Percentiles rank a stretch among this genome's conserved stretches.
Evolutionary conservation across 2,888 invertebrate species (phyloP).

Genomic region (Trichacis sp.): DNA sequence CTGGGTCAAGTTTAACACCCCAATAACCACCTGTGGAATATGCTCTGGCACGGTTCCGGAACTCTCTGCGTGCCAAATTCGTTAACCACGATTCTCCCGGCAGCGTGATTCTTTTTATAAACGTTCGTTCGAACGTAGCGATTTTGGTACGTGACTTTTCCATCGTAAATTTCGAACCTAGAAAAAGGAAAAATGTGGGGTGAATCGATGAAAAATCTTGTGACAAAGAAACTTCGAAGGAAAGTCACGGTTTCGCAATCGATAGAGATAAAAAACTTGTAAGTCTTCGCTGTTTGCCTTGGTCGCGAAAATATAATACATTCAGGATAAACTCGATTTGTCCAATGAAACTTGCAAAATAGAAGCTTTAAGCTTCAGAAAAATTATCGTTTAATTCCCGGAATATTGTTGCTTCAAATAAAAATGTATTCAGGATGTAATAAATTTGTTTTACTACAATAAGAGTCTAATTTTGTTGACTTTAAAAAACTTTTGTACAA

Average conservation of each 20-base stretch:
- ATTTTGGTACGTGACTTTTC: constrained; percentile 83
- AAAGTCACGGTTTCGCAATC: background rate
- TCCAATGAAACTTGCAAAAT: background rate
- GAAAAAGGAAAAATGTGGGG: background rate
- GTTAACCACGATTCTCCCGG: constrained; percentile 84
- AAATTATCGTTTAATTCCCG: too few relatives aligned
- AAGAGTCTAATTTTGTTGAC: too few relatives aligned
- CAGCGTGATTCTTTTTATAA: constrained; percentile 78
- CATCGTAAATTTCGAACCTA: constrained; percentile 81
- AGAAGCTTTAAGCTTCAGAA: too few relatives aligned
- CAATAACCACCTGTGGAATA: constrained; percentile 57
- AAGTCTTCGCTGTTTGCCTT: background rate
- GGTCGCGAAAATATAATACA: background rate
- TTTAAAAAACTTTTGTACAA: too few relatives aligned
- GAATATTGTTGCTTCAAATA: too few relatives aligned
- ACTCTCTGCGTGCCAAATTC: constrained; percentile 86
- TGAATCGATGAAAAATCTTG: background rate
- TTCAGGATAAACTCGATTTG: background rate
- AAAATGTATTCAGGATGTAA: too few relatives aligned
- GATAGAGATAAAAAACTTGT: background rate
- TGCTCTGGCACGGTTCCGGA: constrained; percentile 78
- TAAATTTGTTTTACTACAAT: too few relatives aligned
- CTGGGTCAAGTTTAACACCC: background rate
- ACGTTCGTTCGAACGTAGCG: constrained; percentile 81
- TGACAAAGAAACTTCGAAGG: background rate